phyloP scores from a whole-genome alignment of 2,113 vertebrate species.

The Ranitomeya variabilis region DNA sequence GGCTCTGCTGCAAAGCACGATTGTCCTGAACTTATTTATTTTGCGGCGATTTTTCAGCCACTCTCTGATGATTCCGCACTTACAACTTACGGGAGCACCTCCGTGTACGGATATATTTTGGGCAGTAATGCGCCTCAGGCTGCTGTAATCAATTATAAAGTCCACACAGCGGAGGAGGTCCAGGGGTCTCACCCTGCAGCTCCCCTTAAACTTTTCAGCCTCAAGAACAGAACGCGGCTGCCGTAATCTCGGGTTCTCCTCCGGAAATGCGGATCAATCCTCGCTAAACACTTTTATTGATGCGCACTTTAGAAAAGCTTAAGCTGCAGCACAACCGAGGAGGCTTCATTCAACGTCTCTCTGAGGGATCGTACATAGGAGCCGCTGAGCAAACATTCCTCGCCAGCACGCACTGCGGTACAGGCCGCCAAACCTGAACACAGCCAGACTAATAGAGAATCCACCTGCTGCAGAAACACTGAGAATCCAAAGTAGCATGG shows the following conservation, averaged over 20 bases:
- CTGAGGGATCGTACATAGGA: neutral
- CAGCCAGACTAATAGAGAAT: too few species aligned
- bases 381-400: neutral
- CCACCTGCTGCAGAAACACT: too few species aligned
- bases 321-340: constrained; percentile 17
- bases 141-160: neutral
- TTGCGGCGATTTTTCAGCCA: neutral
- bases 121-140: neutral
- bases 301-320: constrained; percentile 21
- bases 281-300: constrained; percentile 35
- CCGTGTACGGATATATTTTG: neutral
- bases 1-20: neutral
- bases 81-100: too few species aligned
- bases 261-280: constrained; percentile 36
- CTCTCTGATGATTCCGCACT: neutral
- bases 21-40: neutral
- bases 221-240: neutral
- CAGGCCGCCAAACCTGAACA: neutral
- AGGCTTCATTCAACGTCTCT: constrained; percentile 1
- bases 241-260: neutral
- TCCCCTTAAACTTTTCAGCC: neutral
- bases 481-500: neutral
- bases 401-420: neutral
- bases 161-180: neutral
- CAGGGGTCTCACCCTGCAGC: neutral